Base-by-base conservation (phyloP, 2,797 vertebrate species). In the Crocidura indochinensis region DNA sequence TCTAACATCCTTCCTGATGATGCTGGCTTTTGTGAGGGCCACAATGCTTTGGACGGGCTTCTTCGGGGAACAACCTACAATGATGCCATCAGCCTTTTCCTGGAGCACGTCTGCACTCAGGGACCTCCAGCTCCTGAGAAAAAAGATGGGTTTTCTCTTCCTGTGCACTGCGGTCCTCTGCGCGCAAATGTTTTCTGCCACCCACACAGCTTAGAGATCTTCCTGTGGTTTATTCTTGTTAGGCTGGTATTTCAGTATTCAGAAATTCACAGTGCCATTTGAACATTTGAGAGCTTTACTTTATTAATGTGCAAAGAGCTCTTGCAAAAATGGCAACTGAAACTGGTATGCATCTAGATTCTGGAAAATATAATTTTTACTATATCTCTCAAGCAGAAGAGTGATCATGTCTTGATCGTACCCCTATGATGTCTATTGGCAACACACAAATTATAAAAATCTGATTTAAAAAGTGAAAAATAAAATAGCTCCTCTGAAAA, bases 1-100 rank as follows among this genome's bases (percentile, higher is more conserved):
- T 95, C 77, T 94, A 56, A 95, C 92, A 96, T 97, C 95, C 96
- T 96, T 97, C 94, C 96, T 96, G 95, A 90, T 82, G 83, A 81
- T 88, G 83, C 96, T 93, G 89, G 94, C 94, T 81, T 97, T 97
- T 96, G 95, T 96, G 92, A 93, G 15, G 75, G 77, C 90, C 91
- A 97, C 95, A 96, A 97, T 97, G 2, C 94, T 71, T 87, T 80
- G 94, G 95, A 82, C 62, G 1, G 84, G 27, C 85, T 81, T 90
- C 96, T 95, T 78, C 86, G 83, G 94, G 94, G 92, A 94, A 91
- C 3, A 47, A 74, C 38, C 74, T 38, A 7, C 49, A 22, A 15
- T 87, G 94, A 96, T 93, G 93, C 94, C 94, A 91, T 95, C 92
- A 81, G 75, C 94, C 91, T 88, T 75, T 97, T 97, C 92, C 96